Evolutionary conservation across 2,797 vertebrate genomes (phyloP), one percentile per base, ranked within the genome.

Genomic region (Falco cherrug): DNA sequence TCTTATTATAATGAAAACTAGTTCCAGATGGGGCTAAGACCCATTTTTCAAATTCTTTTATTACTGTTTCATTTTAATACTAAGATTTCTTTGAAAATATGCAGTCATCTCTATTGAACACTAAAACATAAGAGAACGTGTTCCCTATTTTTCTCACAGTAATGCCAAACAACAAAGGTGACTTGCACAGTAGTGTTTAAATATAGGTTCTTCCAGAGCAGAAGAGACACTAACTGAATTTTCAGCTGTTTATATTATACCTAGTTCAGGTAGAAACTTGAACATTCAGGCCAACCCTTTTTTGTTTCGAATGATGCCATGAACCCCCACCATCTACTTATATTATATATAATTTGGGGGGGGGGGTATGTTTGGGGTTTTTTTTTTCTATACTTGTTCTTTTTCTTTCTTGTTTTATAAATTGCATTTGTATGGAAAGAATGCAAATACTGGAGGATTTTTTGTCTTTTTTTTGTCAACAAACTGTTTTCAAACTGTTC

Each of bases 301-400:
- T 61, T n/a, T 28, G 25, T 59, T 96, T 43, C 60, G 14, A 83
- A 60, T 37, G 19, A 39, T 43, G 17, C 15, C 24, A 22, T 60
- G 35, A 95, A 33, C 4, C 0, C 4, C 21, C 12, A 21, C 4
- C 3, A 2, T 53, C 47, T 60, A 33, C 4, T 28, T 50, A 41
- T 41, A 41, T 41, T 41, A 41, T 41, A 41, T 41, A 41, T 41
- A 41, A 41, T 1, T 12, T 37, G 37, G 37, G 5, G 19, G 15
- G 15, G 2, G 11, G 14, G 4, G 47, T 35, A 43, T 35, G 16
- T 15, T 56, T 68, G 18, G 7, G 3, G 0, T 4, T 3, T 21
- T 21, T 84, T 84, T 71, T 84, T 71, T 13, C 20, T 53, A 48
- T 86, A n/a, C 3, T 10, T 48, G 2, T 50, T 78, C 5, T 26